These are phyloP conservation scores for Leucophenga varia DNA, from an alignment of 1,140 invertebrate genomes.

Conservation along the genomic window DNA sequence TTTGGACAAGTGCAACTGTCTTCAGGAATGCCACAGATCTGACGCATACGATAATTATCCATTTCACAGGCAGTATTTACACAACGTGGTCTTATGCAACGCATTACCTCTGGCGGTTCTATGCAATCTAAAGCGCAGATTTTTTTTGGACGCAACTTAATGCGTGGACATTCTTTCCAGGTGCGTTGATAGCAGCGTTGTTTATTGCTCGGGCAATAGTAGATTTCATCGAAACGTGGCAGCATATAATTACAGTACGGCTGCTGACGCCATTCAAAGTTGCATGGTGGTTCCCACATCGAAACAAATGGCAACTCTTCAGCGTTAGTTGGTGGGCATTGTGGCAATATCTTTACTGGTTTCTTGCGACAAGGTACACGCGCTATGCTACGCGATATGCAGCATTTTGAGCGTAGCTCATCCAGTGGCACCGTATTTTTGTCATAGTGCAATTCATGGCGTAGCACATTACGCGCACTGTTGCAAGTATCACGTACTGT, in stretches of 20 bases:
- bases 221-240: conserved; percentile 30
- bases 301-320: conserved; percentile 17
- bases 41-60: too few relatives aligned
- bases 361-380: too few relatives aligned
- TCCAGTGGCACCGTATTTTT: conserved; percentile 6
- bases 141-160: conserved; percentile 13
- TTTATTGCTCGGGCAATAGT: conserved; percentile 24
- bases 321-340: too few relatives aligned
- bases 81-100: conserved; percentile 9
- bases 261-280: conserved; percentile 14
- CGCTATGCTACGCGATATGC: conserved; percentile 3
- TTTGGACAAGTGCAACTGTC: too few relatives aligned
- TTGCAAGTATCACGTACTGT: conserved; percentile 2
- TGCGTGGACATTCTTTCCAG: conserved; percentile 27
- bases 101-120: conserved; percentile 17
- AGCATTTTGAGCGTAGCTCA: not conserved
- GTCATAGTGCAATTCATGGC: conserved; percentile 9
- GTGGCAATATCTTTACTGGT: too few relatives aligned
- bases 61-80: too few relatives aligned
- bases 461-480: not conserved
- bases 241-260: conserved; percentile 13
- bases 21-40: too few relatives aligned
- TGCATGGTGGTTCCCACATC: conserved; percentile 25
- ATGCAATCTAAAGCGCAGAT: conserved; percentile 30
- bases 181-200: conserved; percentile 21